Percentiles rank a stretch among this genome's conserved stretches.
Conservation (phyloP, 2,113 vertebrate species). For the Narcine bancroftii region DNA sequence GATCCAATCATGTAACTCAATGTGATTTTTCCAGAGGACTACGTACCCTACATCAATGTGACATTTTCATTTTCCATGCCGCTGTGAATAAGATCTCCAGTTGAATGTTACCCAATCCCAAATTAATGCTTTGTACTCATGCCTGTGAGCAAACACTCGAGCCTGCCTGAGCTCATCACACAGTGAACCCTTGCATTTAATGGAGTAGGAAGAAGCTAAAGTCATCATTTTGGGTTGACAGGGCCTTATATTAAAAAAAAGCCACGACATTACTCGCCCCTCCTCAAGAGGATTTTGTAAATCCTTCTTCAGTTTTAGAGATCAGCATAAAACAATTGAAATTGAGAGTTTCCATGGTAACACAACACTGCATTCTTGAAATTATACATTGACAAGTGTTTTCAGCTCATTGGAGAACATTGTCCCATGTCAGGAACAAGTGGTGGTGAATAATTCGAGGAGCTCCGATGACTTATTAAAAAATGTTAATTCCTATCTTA, state of each 20-base stretch:
- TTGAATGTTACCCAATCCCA: conserved; percentile 7
- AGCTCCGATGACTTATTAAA: not conserved
- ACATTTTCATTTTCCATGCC: conserved; percentile 26
- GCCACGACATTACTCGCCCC: not conserved
- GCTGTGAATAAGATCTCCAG: conserved; percentile 19
- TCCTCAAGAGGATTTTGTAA: conserved; percentile 26
- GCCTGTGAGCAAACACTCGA: not conserved
- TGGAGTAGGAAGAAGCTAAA: not conserved
- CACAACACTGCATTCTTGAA: not conserved
- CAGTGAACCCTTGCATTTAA: not conserved
- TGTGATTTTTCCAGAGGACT: not conserved
- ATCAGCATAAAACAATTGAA: conserved; percentile 12
- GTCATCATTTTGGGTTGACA: conserved; percentile 27
- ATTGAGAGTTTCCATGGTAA: conserved; percentile 1
- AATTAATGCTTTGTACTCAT: not conserved
- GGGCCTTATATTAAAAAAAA: not conserved
- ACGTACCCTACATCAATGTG: conserved; percentile 24
- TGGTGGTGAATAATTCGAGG: not conserved
- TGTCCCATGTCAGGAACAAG: not conserved
- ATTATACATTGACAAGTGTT: not conserved
- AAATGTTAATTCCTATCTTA: conserved; percentile 8
- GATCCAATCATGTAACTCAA: not conserved
- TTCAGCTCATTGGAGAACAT: not conserved
- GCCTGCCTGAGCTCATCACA: not conserved
- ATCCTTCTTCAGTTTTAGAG: not conserved